These are phyloP conservation scores for Schrankia costaestrigalis DNA, from an alignment of 2,888 invertebrate species.

Conservation along the genomic window DNA sequence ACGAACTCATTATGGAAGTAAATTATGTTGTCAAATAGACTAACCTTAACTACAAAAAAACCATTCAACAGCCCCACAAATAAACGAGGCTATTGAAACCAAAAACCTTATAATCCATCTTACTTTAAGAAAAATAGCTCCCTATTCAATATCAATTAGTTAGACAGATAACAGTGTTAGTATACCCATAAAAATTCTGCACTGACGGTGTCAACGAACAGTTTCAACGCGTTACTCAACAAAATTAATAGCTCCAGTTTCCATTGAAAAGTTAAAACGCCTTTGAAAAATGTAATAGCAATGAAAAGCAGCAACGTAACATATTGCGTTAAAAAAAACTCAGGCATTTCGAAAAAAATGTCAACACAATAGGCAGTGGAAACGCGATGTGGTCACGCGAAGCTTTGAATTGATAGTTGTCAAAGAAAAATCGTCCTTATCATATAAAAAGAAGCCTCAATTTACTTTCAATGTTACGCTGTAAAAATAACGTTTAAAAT, in stretches of 20 bases:
- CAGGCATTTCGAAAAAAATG: slow-evolving; percentile 36
- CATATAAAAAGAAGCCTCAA: not conserved
- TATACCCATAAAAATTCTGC: slow-evolving; percentile 47
- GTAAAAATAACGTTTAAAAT: slow-evolving; percentile 5
- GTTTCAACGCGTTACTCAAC: slow-evolving; percentile 19
- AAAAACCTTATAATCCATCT: slow-evolving; percentile 30
- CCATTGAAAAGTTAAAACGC: slow-evolving; percentile 33
- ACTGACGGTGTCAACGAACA: slow-evolving; percentile 21
- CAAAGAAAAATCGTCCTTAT: slow-evolving; percentile 8
- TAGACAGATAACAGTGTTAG: slow-evolving; percentile 53
- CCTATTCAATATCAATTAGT: slow-evolving; percentile 61
- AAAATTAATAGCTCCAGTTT: slow-evolving; percentile 15
- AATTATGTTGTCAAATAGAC: too few relatives aligned
- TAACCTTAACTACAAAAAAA: slow-evolving; percentile 12
- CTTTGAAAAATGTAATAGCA: slow-evolving; percentile 27
- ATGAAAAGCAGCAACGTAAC: slow-evolving; percentile 40
- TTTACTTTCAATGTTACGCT: not conserved
- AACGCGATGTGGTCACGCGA: slow-evolving; percentile 40
- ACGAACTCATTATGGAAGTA: too few relatives aligned
- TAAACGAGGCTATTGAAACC: slow-evolving; percentile 12
- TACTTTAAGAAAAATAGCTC: slow-evolving; percentile 33
- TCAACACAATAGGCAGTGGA: slow-evolving; percentile 31
- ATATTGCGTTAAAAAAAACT: slow-evolving; percentile 24
- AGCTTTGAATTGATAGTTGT: not conserved
- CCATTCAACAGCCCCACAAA: slow-evolving; percentile 5